Base-by-base conservation (phyloP, 2,113 vertebrate species). In the Nyctibius bracteatus region DNA sequence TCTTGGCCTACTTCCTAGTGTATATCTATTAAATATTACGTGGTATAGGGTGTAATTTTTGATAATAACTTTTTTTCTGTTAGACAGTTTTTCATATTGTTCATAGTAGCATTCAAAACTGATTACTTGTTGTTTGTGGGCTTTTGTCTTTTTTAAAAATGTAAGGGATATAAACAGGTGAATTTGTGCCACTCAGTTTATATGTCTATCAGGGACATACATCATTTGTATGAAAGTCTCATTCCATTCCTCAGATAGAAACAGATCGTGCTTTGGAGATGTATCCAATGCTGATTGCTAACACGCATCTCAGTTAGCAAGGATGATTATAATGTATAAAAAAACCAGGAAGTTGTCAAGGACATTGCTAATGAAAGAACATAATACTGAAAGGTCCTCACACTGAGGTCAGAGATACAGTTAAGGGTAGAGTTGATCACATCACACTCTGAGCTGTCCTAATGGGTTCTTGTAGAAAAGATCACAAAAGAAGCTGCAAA, bases 321-420 rank as follows among this genome's bases (percentile, higher is more conserved):
- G 52, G n/a, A 33, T 0, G 0, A 44, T 37, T 57, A 43, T 14
- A n/a, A 31, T 23, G 5, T 33, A 43, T 25, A 57, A 88, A 86
- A 33, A 9, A 58, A 3, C 13, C 13, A 47, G 33, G 14, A 86
- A 79, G 15, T 18, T 62, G 8, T 57, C 33, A 66, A 17, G 30
- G 46, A n/a, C 3, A 10, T 35, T 27, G 11, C 15, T 65, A 46
- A 31, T 33, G 21, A 66, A 12, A 57, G 24, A 75, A 52, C 6
- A 39, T 25, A 47, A 28, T 35, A 31, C 9, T 27, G 73, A 68
- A 52, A 55, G 35, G 10, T 5, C 6, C 12, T 87, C 9, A 51
- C 25, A 46, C 1, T 6, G 23, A 87, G 18, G 23, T 67, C 33
- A 82, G 41, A 91, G 63, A 9, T 3, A 67, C 3, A 77, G 8